Percentiles rank a stretch among this genome's conserved stretches.
These are phyloP conservation scores for Chalcosyrphus nemorum DNA, from an alignment of 2,888 invertebrate species.

Conservation along the genomic window DNA sequence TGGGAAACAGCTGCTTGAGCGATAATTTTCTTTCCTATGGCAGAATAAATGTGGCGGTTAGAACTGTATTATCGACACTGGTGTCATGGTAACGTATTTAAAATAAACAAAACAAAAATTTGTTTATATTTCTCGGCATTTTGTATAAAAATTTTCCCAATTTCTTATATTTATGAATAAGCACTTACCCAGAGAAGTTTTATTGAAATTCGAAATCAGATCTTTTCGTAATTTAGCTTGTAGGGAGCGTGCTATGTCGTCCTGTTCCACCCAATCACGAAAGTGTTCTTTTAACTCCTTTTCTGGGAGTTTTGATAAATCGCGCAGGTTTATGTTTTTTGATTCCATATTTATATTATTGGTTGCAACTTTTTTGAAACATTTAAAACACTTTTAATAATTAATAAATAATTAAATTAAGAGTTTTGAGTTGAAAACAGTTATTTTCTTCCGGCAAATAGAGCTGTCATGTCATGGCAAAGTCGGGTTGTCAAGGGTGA, in stretches of 20 bases:
- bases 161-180: not conserved
- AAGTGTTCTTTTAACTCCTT: conserved; percentile 80
- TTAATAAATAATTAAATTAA: too few species aligned
- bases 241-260: conserved; percentile 78
- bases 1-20: conserved; percentile 74
- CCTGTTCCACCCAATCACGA: conserved; percentile 79
- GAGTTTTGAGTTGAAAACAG: too few species aligned
- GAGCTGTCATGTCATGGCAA: not conserved
- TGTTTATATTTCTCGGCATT: not conserved
- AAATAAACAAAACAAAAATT: conserved; percentile 46
- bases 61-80: conserved; percentile 36
- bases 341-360: conserved; percentile 42
- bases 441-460: not conserved
- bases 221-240: conserved; percentile 80
- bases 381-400: not conserved
- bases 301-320: conserved; percentile 78
- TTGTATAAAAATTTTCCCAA: not conserved
- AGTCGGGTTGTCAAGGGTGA: not conserved
- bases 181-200: conserved; percentile 79
- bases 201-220: conserved; percentile 79
- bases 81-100: conserved; percentile 36
- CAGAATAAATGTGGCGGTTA: conserved; percentile 24
- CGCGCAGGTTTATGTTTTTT: conserved; percentile 75
- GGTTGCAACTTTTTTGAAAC: not conserved
- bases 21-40: conserved; percentile 76